Conservation (phyloP, 2,888 invertebrate genomes). For the Andrena praecox region DNA sequence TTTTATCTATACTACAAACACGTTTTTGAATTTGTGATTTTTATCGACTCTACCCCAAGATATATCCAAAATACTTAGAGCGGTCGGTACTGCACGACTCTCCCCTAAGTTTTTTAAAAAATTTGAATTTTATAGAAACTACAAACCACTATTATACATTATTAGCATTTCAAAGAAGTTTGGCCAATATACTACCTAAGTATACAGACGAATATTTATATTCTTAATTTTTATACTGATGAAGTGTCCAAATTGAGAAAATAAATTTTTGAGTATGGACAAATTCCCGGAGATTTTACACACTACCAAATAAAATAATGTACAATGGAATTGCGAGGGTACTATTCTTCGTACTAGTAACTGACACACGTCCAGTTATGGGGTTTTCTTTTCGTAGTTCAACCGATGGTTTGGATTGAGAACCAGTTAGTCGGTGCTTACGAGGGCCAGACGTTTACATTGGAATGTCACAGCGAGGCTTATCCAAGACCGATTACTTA, state of each 20-base stretch:
- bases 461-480: conserved; percentile 86
- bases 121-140: no score
- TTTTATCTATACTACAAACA: no score
- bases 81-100: no score
- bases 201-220: not conserved
- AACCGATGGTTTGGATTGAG: conserved; percentile 86
- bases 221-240: not conserved
- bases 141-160: no score
- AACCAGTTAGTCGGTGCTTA: conserved; percentile 86
- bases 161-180: no score
- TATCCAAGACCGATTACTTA: conserved; percentile 86
- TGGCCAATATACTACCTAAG: no score
- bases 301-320: not conserved
- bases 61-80: no score
- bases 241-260: no score
- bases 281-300: not conserved
- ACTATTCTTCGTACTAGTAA: not conserved
- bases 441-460: conserved; percentile 84
- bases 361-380: not conserved
- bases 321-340: not conserved
- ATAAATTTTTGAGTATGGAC: no score
- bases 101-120: no score
- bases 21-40: no score
- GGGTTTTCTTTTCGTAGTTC: conserved; percentile 81
- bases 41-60: no score